Base-by-base conservation (phyloP, 30 jellyfish, hydroid and myxozoan species). In the Aurelia coerulea region DNA sequence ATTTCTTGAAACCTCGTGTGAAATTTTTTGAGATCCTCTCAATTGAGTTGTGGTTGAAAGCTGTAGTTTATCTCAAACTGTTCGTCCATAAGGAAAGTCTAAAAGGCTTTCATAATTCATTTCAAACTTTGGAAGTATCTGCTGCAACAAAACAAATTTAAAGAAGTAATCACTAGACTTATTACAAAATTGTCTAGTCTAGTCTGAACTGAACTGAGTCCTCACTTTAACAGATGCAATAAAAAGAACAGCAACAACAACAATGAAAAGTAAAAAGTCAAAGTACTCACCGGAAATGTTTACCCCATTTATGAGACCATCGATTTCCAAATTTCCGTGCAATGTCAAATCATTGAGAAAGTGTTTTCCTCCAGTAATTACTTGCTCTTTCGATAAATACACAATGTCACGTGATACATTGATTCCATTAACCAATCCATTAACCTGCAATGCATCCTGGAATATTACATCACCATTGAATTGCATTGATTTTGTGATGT, bases 351-450 rank as follows among this genome's bases (percentile, higher is more conserved):
- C 53, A 12, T 64, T 12, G 2, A 15, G 60, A 65, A 95, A 95
- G 12, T 56, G 31, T 51, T 90, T 89, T 19, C 58, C 78, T 41
- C 97, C 99, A 0, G 81, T 29, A 10, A 95, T 64, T 6, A 35
- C 78, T 53, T 80, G 90, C 37, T 74, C 84, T 13, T 78, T 73
- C 23, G 91, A 90, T 4, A 84, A 84, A 13, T 41, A 58, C 34
- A 95, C 79, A 39, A 95, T 39, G 76, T 95, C 97, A 5, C 60
- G 46, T 49, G 97, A 65, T 16, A 95, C 68, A 73, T 72, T 78
- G 67, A 95, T 62, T 17, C 92, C 97, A 85, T 90, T 90, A n/a
- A 95, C 35, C 16, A 79, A 23, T 4, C 97, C 97, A 65, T 76
- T 68, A 1, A 93, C 84, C 53, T 46, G 53, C 74, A 88, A 29